A percentile compares a stretch with the other conserved stretches of the same genome.
These are phyloP conservation scores for Prenolepis imparis DNA, from an alignment of 2,888 invertebrate genomes.

Conservation along the genomic window DNA sequence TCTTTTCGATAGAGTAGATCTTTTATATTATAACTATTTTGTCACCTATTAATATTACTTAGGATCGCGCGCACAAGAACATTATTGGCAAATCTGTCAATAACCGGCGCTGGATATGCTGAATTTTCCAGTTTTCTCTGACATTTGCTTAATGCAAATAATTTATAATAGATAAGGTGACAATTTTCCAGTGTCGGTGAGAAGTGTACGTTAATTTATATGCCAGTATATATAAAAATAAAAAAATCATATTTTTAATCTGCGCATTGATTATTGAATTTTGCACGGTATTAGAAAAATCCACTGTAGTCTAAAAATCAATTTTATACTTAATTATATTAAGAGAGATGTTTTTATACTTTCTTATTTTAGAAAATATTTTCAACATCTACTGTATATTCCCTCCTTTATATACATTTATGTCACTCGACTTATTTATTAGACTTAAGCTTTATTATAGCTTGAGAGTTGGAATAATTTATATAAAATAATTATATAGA, in stretches of 20 bases:
- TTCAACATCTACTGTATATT: neutral
- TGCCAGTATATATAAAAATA: neutral
- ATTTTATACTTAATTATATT: neutral
- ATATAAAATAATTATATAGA: neutral
- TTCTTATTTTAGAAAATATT: neutral
- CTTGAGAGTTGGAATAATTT: neutral
- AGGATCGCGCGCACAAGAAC: constrained; percentile 20
- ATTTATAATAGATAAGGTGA: constrained; percentile 28
- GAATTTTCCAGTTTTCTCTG: constrained; percentile 26
- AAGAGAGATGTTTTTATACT: neutral
- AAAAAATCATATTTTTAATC: neutral
- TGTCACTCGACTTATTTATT: neutral
- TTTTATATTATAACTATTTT: constrained; percentile 35
- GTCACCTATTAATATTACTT: constrained; percentile 43
- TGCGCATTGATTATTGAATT: neutral
- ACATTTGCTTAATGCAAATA: constrained; percentile 24
- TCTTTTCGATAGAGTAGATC: constrained; percentile 19
- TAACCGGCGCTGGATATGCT: constrained; percentile 30
- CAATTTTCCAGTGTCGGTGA: neutral
- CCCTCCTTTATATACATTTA: neutral
- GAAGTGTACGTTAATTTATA: neutral
- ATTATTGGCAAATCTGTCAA: constrained; percentile 45
- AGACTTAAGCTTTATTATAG: neutral
- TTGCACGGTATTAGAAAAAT: neutral
- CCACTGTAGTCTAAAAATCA: neutral